Percentiles rank a stretch among this genome's conserved stretches.
Evolutionary conservation across 2,113 vertebrate genomes (phyloP).

Genomic region (Corythoichthys intestinalis): DNA sequence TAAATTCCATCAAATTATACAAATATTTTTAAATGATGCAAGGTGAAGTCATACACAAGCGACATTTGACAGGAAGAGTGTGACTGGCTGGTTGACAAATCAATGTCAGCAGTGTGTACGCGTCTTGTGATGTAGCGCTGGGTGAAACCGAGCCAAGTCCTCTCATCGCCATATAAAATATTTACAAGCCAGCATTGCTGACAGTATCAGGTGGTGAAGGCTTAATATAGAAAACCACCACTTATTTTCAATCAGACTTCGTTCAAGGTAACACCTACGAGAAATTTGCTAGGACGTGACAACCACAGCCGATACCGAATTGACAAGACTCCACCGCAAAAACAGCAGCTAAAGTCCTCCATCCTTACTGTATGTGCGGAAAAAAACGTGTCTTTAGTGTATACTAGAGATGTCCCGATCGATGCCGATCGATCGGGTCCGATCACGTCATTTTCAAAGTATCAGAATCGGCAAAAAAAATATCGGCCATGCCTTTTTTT

Average conservation of each 20-base stretch:
- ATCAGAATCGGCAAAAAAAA: no score
- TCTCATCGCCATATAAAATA: slow-evolving; percentile 78
- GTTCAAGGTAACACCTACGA: slow-evolving; percentile 64
- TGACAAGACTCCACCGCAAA: neutral
- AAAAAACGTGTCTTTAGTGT: neutral
- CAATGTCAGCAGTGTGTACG: slow-evolving; percentile 62
- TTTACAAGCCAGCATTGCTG: slow-evolving; percentile 79
- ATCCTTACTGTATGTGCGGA: neutral
- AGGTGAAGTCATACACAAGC: slow-evolving; percentile 57
- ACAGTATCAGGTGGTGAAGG: slow-evolving; percentile 82
- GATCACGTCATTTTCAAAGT: no score
- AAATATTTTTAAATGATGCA: slow-evolving; percentile 33
- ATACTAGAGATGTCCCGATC: no score
- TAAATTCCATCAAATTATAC: slow-evolving; percentile 29
- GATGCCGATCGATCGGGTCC: no score
- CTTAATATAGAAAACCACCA: slow-evolving; percentile 86
- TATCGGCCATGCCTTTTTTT: no score
- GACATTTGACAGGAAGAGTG: slow-evolving; percentile 57
- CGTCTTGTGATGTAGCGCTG: slow-evolving; percentile 35
- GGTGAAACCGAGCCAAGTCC: slow-evolving; percentile 62
- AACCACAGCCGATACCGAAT: neutral
- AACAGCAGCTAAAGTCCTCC: neutral
- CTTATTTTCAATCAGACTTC: slow-evolving; percentile 70
- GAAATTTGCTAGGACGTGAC: slow-evolving; percentile 30
- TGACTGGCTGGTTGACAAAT: slow-evolving; percentile 49